Conservation (phyloP, 2,797 vertebrate species). For the Loris lydekkerianus region DNA sequence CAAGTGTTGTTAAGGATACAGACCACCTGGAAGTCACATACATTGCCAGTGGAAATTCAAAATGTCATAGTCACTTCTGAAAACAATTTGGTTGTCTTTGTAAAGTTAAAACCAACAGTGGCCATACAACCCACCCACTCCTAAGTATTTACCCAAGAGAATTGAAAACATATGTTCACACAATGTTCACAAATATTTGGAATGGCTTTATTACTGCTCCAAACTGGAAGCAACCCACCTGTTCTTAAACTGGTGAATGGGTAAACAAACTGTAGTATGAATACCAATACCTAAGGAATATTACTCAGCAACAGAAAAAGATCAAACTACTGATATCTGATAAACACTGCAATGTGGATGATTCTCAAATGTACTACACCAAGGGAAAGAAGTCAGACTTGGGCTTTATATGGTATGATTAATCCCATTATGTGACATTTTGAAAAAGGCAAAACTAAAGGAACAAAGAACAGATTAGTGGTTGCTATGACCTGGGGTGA, state of each 20-base stretch:
- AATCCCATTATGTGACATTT: not conserved
- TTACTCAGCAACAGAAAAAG: not conserved
- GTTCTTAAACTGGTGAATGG: not conserved
- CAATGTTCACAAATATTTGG: not conserved
- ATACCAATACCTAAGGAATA: not conserved
- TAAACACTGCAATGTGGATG: not conserved
- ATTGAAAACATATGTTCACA: not conserved
- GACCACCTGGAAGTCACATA: not conserved
- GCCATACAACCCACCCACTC: not conserved
- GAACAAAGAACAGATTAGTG: not conserved
- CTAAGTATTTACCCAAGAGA: not conserved
- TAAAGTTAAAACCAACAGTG: not conserved
- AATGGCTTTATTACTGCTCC: not conserved
- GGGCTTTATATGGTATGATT: not conserved
- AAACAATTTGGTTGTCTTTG: conserved; percentile 10
- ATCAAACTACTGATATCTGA: not conserved
- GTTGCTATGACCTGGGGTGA: not conserved
- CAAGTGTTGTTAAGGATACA: not conserved
- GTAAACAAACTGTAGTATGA: not conserved
- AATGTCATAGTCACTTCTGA: not conserved
- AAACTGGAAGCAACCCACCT: not conserved
- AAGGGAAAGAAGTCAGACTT: not conserved
- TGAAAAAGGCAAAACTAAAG: not conserved
- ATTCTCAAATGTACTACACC: not conserved
- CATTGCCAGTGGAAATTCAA: not conserved